A percentile compares a stretch with the other conserved stretches of the same genome.
These are phyloP conservation scores for Cantharis flavilabris DNA, from an alignment of 2,888 invertebrate genomes.

Conservation along the genomic window DNA sequence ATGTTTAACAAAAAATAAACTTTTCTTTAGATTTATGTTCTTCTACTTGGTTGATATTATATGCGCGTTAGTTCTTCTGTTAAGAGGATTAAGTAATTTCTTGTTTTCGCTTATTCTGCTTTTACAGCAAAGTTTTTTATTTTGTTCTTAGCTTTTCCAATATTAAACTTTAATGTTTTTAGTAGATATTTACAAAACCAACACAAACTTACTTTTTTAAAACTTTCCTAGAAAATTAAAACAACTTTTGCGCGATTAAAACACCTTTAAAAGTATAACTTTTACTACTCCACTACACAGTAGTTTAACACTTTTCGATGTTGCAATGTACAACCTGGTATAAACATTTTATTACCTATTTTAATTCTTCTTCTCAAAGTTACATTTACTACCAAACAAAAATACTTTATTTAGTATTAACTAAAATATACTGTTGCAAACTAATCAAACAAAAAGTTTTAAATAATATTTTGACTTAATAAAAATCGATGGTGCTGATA, in stretches of 20 bases:
- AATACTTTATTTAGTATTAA: not conserved
- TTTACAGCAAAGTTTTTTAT: not conserved
- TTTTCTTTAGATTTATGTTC: constrained; percentile 26
- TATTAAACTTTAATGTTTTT: not conserved
- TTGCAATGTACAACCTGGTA: not conserved
- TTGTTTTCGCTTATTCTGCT: constrained; percentile 8
- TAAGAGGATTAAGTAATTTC: constrained; percentile 30
- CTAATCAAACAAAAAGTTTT: no score
- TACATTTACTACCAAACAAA: not conserved
- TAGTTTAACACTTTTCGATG: not conserved
- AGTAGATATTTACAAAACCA: not conserved
- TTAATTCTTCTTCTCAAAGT: not conserved
- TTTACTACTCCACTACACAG: not conserved
- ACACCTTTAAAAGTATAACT: not conserved
- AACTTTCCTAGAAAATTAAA: not conserved
- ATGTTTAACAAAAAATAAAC: constrained; percentile 10
- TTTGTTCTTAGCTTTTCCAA: not conserved
- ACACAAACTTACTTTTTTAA: not conserved
- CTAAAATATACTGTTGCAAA: not conserved
- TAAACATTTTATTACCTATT: not conserved
- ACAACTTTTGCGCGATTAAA: not conserved
- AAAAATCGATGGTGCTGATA: no score
- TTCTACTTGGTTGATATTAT: constrained; percentile 23
- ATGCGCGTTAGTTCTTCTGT: constrained; percentile 24
- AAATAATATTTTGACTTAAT: no score